Evolutionary conservation across 2,113 vertebrate genomes (phyloP), one percentile per base, ranked within the genome.

Genomic region (Colaptes auratus): DNA sequence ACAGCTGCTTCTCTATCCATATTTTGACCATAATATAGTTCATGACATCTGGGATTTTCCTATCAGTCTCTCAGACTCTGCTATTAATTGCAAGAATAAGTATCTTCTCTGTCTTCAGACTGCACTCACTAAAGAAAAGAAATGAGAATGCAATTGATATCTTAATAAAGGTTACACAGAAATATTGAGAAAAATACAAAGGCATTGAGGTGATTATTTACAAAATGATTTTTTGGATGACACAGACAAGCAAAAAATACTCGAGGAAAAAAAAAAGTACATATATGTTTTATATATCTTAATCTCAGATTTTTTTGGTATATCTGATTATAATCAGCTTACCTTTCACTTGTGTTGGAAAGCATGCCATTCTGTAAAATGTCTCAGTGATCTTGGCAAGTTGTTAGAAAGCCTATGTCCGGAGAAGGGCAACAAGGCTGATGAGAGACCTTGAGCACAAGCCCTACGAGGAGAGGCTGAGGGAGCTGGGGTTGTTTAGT

Each of bases 231-330:
- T 89, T 31, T 75, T 64, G 12, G 24, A 20, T 44, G 16, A 4
- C 83, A 8, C 7, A 7, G 23, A 53, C n/a, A 4, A 83, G 28
- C 12, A 90, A 83, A 61, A 4, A 75, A 7, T 70, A 70, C 7
- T 23, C 3, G 35, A 44, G n/a, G 0, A 52, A 55, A 63, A 25
- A 61, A 24, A 0, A 1, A 50, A 64, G 9, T 55, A 7, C 1
- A 8, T 78, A 10, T 19, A 19, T 35, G 14, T 66, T 18, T 31
- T 77, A 13, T 27, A 85, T 33, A 73, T 25, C 36, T 31, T 85
- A 15, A 53, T 48, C 79, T 82, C 23, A 30, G 15, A 10, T 17
- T 69, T 86, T 89, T 87, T 17, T 3, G 5, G 5, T 55, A 5
- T 31, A 50, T 44, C 7, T 66, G 39, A 55, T 76, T 86, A 73